Evolutionary conservation across 2,888 invertebrate genomes (phyloP), one percentile per base, ranked within the genome.

Genomic region (Mimachlamys varia): DNA sequence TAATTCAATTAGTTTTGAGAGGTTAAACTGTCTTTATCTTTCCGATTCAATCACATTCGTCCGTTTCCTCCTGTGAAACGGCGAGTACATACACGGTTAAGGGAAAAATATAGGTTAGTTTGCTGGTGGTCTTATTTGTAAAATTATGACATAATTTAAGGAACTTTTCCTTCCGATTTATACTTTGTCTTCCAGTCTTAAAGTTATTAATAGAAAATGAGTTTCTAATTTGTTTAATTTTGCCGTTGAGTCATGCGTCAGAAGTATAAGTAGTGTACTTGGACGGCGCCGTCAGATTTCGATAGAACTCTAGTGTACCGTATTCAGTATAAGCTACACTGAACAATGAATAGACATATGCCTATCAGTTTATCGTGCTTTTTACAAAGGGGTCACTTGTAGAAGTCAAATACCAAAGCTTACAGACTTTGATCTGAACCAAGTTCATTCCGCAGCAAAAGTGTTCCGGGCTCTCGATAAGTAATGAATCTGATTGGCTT

Each of bases 1-100:
- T 76, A 76, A 76, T 76, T 76, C 76, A 76, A 76, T 76, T 76
- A 76, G 76, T 76, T 44, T 76, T 76, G 76, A 76, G 33, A 27
- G 76, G 76, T 76, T 76, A 76, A 76, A 76, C 76, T 76, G 33
- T 12, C 76, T 76, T 76, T 76, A 76, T 76, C 76, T 76, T 22
- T 76, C 76, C 27, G 27, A 76, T 13, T 76, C 15, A 7, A 76
- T 76, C 15, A 7, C 27, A 76, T 76, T 76, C 76, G 4, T 76
- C 33, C 76, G 33, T 76, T 76, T 76, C 76, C 76, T 76, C 76
- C 27, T 4, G 76, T 27, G 1, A 4, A 33, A 76, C 13, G 33
- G 33, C 33, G 4, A 12, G 53, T 53, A 33, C 33, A 33, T 33
- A 17, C 17, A 76, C 27, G 58, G 19, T 58, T 19, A 58, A 76